Conservation (phyloP, 2,888 invertebrate species). For the Drosophila niveifrons region DNA sequence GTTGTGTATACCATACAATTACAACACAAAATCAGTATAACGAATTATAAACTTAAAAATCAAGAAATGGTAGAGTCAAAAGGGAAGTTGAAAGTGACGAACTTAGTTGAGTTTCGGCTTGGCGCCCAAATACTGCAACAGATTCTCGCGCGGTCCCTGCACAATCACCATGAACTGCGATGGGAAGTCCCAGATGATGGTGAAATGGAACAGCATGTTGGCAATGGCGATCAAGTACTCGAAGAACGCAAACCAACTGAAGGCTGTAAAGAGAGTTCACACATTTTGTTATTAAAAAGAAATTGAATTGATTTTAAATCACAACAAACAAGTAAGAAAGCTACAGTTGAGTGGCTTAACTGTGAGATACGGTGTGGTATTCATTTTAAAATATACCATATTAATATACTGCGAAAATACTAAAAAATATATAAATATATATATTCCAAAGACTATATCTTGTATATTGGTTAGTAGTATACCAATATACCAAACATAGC, state of each 20-base stretch:
- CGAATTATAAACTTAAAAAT: constrained; percentile 3
- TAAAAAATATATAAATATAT: no score
- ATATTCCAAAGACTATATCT: no score
- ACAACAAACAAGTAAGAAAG: no score
- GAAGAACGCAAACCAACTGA: constrained; percentile 97
- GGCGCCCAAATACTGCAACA: constrained; percentile 74
- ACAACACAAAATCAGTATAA: constrained; percentile 9
- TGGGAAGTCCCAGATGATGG: constrained; percentile 94
- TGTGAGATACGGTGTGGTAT: no score
- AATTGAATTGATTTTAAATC: no score
- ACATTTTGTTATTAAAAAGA: neutral
- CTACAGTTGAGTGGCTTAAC: no score
- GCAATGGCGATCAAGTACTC: constrained; percentile 96
- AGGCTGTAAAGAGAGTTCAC: constrained; percentile 88
- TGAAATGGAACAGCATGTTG: constrained; percentile 97
- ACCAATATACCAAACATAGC: no score
- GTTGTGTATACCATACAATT: constrained; percentile 12
- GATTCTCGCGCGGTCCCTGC: constrained; percentile 86
- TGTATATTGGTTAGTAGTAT: no score
- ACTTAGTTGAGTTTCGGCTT: constrained; percentile 65
- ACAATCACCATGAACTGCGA: constrained; percentile 92
- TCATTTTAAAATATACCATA: no score
- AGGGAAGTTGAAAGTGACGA: neutral
- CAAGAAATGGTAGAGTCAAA: neutral
- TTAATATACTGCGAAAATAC: no score